Conservation (phyloP, 2,888 invertebrate genomes). For the Diarsia mendica region DNA sequence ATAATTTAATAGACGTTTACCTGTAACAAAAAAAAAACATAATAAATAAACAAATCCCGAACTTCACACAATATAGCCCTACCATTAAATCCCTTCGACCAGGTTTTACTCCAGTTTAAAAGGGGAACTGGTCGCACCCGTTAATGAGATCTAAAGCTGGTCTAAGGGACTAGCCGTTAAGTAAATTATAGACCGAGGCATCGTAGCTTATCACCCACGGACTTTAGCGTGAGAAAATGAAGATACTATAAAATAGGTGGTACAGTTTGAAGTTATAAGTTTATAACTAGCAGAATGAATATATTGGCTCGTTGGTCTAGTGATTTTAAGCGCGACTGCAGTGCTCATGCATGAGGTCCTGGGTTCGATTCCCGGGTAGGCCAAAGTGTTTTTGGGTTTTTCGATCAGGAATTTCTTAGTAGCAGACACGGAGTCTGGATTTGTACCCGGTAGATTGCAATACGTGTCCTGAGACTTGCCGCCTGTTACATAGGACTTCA, state of each 20-base stretch:
- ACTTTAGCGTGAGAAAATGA: conserved; percentile 26
- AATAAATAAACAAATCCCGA: not conserved
- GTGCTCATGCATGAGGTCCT: too few relatives aligned
- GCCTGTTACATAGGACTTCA: too few relatives aligned
- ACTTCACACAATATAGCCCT: not conserved
- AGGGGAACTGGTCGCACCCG: conserved; percentile 10
- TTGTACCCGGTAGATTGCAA: too few relatives aligned
- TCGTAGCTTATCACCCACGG: conserved; percentile 31
- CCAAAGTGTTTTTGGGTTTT: too few relatives aligned
- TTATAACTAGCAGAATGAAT: not conserved
- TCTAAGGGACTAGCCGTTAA: conserved; percentile 7
- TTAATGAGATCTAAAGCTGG: conserved; percentile 7
- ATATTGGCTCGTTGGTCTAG: too few relatives aligned
- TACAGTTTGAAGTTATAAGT: not conserved
- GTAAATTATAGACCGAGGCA: conserved; percentile 23
- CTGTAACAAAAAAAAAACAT: conserved; percentile 40
- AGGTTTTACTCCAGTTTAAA: conserved; percentile 9
- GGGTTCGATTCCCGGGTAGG: too few relatives aligned
- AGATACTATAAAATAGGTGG: not conserved
- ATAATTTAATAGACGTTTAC: conserved; percentile 15
- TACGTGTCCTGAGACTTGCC: too few relatives aligned
- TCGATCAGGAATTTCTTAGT: too few relatives aligned
- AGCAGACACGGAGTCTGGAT: too few relatives aligned
- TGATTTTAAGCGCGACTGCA: too few relatives aligned
- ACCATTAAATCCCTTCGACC: conserved; percentile 7